A percentile compares a stretch with the other conserved stretches of the same genome.
These are phyloP conservation scores for Caenorhabditis angaria DNA, from an alignment of 2,888 invertebrate species.

Conservation along the genomic window DNA sequence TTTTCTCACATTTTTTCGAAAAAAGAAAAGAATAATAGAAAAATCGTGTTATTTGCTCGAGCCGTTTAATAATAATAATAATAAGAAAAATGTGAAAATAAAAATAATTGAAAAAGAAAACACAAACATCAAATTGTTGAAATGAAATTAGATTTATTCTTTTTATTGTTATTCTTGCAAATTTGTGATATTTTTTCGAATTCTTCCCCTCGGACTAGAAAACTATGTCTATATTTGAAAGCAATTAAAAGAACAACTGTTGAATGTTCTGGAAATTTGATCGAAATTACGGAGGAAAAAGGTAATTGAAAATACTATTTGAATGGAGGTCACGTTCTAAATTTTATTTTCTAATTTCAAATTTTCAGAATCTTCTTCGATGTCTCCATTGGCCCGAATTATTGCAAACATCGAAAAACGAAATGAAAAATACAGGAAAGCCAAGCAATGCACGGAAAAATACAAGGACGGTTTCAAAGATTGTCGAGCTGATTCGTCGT, in stretches of 20 bases:
- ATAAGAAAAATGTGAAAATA: no score
- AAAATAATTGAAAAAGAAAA: no score
- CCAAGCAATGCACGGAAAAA: conserved; percentile 16
- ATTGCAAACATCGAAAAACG: conserved; percentile 40
- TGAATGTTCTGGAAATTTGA: conserved; percentile 18
- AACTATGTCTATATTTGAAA: conserved; percentile 31
- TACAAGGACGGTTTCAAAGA: conserved; percentile 30
- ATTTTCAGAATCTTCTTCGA: conserved; percentile 7
- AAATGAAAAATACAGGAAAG: conserved; percentile 22
- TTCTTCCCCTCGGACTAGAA: conserved; percentile 29
- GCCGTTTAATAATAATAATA: neutral
- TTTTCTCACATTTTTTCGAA: no score
- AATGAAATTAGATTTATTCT: neutral
- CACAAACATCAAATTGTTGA: neutral
- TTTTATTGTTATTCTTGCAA: neutral
- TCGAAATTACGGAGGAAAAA: conserved; percentile 9
- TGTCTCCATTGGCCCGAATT: conserved; percentile 35
- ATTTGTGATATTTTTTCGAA: neutral
- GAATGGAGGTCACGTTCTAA: neutral
- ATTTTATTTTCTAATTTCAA: no score
- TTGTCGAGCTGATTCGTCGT: conserved; percentile 32
- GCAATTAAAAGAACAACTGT: conserved; percentile 24
- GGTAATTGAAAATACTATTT: conserved; percentile 13
- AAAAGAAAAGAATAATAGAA: neutral
- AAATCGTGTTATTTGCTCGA: conserved; percentile 1